phyloP scores from a whole-genome alignment of 2,797 vertebrate genomes.

The Hydrophis major region DNA sequence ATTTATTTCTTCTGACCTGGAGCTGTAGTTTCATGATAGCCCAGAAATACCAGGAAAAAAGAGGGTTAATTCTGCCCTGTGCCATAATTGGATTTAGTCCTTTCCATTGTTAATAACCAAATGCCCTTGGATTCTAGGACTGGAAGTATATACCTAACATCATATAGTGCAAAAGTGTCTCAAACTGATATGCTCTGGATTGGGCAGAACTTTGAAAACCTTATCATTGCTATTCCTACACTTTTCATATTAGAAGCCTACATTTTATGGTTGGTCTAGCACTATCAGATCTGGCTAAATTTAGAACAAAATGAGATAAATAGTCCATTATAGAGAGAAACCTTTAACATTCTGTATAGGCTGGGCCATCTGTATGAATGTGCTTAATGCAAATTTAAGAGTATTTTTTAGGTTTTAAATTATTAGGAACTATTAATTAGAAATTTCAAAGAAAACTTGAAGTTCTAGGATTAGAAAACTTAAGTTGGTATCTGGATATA shows the following conservation, averaged over 20 bases:
- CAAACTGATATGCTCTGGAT: neutral
- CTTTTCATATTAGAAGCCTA: slow-evolving; percentile 2
- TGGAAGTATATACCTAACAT: neutral
- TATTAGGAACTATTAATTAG: neutral
- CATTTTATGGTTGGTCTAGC: neutral
- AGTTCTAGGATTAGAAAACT: neutral
- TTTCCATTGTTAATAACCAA: neutral
- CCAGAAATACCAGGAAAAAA: neutral
- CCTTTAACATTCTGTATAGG: neutral
- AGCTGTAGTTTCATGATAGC: neutral
- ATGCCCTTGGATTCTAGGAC: neutral
- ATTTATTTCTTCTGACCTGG: neutral
- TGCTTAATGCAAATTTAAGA: slow-evolving; percentile 7
- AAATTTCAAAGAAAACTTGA: neutral
- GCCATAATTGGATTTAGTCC: neutral
- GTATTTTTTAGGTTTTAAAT: neutral
- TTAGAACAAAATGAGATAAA: slow-evolving; percentile 6
- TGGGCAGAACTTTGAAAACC: neutral
- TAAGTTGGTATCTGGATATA: neutral
- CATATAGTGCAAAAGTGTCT: neutral
- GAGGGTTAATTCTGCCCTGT: neutral
- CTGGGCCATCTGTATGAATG: neutral
- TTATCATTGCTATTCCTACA: neutral
- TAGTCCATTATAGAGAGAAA: slow-evolving; percentile 2
- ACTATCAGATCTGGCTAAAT: neutral